These are phyloP conservation scores for Zapornia atra DNA, from an alignment of 2,113 vertebrate genomes.

Conservation along the genomic window DNA sequence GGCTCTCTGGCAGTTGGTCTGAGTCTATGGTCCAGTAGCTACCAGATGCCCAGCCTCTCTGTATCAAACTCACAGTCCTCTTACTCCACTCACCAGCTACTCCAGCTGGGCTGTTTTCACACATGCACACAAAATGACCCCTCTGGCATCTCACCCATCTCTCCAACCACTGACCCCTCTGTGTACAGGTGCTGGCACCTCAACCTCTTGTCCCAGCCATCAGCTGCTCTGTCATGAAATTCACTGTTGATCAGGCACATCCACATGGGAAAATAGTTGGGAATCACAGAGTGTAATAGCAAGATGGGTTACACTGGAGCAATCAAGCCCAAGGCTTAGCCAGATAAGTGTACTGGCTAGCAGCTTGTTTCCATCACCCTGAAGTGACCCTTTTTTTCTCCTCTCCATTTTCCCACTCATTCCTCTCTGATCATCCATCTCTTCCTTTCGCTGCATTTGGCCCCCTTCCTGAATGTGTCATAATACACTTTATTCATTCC, in stretches of 20 bases:
- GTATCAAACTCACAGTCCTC: not conserved
- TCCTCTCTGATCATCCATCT: not conserved
- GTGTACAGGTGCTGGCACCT: not conserved
- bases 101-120: not conserved
- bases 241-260: not conserved
- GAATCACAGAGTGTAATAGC: not conserved
- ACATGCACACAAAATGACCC: fast-evolving
- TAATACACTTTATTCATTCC: not conserved
- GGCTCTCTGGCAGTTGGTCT: not conserved
- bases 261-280: not conserved
- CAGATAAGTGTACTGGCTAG: not conserved
- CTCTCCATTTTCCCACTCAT: not conserved
- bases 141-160: not conserved
- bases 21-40: not conserved
- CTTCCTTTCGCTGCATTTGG: not conserved
- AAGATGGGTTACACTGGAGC: not conserved
- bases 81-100: not conserved
- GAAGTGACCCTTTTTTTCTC: fast-evolving
- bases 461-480: not conserved
- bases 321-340: not conserved
- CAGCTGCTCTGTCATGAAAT: not conserved
- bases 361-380: not conserved
- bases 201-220: not conserved
- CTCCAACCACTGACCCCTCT: not conserved
- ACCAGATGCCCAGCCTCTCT: not conserved